These are phyloP conservation scores for Lasioglossum zephyrum DNA, from an alignment of 2,888 invertebrate species.

Conservation along the genomic window DNA sequence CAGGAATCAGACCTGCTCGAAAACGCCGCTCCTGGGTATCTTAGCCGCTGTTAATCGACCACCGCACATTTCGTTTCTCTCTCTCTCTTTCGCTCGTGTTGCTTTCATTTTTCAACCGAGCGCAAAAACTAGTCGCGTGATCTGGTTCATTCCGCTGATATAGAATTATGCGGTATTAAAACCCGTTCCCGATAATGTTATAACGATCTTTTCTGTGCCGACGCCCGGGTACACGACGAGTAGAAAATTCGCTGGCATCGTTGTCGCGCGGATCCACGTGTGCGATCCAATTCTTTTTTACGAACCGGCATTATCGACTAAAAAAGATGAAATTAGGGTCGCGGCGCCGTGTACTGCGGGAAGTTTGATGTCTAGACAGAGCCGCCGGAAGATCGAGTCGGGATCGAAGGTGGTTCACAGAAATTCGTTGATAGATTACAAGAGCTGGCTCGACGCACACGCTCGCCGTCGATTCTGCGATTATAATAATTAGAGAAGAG, in stretches of 20 bases:
- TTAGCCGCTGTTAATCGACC: neutral
- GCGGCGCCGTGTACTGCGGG: neutral
- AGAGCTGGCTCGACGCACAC: too few species aligned
- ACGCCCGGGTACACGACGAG: neutral
- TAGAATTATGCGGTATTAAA: slow-evolving; percentile 24
- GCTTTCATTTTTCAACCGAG: slow-evolving; percentile 5
- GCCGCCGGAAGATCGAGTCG: neutral
- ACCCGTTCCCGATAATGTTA: slow-evolving; percentile 11
- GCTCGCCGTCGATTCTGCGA: neutral
- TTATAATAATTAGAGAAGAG: neutral
- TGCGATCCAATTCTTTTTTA: slow-evolving; percentile 6
- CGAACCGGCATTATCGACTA: neutral
- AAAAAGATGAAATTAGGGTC: neutral
- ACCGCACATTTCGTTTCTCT: neutral
- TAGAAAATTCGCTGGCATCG: neutral
- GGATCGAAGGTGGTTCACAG: neutral
- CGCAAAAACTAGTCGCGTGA: slow-evolving; percentile 27
- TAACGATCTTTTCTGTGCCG: slow-evolving; percentile 15
- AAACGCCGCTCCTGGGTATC: neutral
- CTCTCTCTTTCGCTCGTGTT: neutral
- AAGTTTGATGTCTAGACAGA: neutral
- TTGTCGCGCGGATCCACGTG: slow-evolving; percentile 12
- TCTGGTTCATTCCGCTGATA: slow-evolving; percentile 17
- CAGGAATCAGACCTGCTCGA: slow-evolving; percentile 18
- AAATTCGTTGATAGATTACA: neutral